Conservation (phyloP, 2,888 invertebrate genomes). For the Drosophila affinis region DNA sequence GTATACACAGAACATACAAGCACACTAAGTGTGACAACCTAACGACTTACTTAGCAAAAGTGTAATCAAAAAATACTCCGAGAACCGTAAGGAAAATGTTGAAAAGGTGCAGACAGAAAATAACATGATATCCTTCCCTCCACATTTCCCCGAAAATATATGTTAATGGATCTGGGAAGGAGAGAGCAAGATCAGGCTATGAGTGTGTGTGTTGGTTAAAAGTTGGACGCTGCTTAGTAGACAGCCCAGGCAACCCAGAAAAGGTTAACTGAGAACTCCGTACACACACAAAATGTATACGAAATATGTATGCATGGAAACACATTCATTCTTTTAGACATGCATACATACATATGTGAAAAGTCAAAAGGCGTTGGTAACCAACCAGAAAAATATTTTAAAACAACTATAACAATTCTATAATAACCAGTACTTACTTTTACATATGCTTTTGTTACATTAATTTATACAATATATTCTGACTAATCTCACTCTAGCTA, state of each 20-base stretch:
- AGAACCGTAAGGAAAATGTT: conserved; percentile 12
- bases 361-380: too few species aligned
- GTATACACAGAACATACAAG: conserved; percentile 11
- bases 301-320: not conserved
- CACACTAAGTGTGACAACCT: conserved; percentile 67
- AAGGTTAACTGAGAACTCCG: conserved; percentile 52
- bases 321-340: too few species aligned
- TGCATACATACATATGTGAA: too few species aligned
- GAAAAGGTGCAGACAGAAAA: conserved; percentile 61
- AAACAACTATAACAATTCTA: too few species aligned
- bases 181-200: conserved; percentile 3
- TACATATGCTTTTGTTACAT: too few species aligned
- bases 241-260: conserved; percentile 56
- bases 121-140: conserved; percentile 46
- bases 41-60: conserved; percentile 75
- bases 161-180: not conserved
- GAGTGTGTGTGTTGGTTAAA: not conserved
- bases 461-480: too few species aligned
- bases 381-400: too few species aligned
- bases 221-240: conserved; percentile 55
- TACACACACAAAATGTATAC: conserved; percentile 16
- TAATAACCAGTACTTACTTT: too few species aligned
- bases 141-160: not conserved
- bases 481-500: too few species aligned
- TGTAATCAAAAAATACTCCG: conserved; percentile 4